Conservation (phyloP, 2,797 vertebrate genomes). For the Mus spretus region DNA sequence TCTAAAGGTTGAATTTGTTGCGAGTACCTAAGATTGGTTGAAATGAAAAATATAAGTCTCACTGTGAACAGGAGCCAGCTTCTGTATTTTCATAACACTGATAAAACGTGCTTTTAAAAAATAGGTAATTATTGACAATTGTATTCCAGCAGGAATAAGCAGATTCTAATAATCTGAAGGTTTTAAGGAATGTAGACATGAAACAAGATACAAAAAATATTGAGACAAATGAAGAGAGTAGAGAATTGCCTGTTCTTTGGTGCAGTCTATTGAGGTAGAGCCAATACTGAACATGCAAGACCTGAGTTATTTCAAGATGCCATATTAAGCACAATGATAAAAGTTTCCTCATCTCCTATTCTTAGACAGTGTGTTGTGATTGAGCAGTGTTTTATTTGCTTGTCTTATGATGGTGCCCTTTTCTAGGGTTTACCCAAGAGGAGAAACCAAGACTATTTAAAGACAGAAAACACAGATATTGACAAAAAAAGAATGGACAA, state of each 20-base stretch:
- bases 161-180: conserved; percentile 48
- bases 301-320: conserved; percentile 30
- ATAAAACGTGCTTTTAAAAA: conserved; percentile 29
- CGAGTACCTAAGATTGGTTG: conserved; percentile 17
- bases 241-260: background rate
- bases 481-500: background rate
- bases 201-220: conserved; percentile 21
- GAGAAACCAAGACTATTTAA: conserved; percentile 25
- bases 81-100: conserved; percentile 42
- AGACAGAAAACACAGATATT: conserved; percentile 30
- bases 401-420: conserved; percentile 33
- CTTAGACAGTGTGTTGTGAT: background rate
- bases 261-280: background rate
- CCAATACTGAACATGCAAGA: background rate
- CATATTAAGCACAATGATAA: conserved; percentile 36
- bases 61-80: background rate
- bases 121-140: conserved; percentile 30
- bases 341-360: conserved; percentile 20
- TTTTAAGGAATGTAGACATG: conserved; percentile 57
- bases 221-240: conserved; percentile 16
- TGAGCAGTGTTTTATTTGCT: conserved; percentile 13
- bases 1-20: conserved; percentile 44
- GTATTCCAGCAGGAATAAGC: conserved; percentile 45
- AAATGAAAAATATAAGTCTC: conserved; percentile 35
- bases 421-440: conserved; percentile 20